Conservation (phyloP, 2,797 vertebrate species). For the Squalus acanthias region DNA sequence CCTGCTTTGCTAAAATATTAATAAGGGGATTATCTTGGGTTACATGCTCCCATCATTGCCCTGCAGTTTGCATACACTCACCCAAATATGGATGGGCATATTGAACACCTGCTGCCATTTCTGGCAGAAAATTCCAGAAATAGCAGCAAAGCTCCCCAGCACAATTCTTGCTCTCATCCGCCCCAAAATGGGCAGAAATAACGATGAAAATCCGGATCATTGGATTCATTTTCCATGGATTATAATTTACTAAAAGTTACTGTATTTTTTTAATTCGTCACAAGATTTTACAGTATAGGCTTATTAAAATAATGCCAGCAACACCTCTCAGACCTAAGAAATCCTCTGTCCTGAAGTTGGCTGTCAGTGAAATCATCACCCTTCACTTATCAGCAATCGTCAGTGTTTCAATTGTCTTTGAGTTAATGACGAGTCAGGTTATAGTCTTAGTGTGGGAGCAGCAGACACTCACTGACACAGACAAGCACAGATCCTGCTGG, state of each 20-base stretch:
- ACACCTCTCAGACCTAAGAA: neutral
- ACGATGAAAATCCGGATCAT: neutral
- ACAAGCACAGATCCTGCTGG: neutral
- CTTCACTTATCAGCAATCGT: neutral
- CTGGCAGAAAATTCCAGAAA: neutral
- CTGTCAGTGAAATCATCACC: neutral
- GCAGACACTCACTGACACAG: neutral
- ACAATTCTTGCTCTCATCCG: too few species aligned
- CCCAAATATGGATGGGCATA: neutral
- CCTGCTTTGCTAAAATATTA: neutral
- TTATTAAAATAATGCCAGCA: neutral
- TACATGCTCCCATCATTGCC: neutral
- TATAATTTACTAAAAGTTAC: neutral
- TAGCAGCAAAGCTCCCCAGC: neutral
- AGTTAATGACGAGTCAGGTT: neutral
- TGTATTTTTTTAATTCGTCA: neutral
- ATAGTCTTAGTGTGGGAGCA: neutral
- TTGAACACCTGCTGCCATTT: neutral
- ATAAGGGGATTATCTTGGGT: too few species aligned
- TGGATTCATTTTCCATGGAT: neutral
- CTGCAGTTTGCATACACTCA: neutral
- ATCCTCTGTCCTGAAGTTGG: neutral
- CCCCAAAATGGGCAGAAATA: neutral
- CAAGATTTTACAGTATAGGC: neutral
- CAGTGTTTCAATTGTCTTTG: neutral